A percentile compares a stretch with the other conserved stretches of the same genome.
Conservation (phyloP, 2,797 vertebrate genomes). For the Acanthornis magna region DNA sequence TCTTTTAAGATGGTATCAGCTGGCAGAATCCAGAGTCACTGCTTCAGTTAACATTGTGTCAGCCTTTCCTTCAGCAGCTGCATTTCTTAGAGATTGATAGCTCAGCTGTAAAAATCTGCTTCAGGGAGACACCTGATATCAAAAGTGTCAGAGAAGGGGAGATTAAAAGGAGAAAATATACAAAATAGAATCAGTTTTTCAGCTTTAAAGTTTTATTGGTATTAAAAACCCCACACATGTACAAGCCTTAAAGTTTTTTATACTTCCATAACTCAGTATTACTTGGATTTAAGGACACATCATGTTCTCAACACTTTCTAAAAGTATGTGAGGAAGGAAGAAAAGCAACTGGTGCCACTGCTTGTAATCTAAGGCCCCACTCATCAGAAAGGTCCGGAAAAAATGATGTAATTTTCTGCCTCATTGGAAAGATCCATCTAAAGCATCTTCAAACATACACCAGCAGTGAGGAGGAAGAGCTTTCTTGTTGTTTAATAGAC, state of each 20-base stretch:
- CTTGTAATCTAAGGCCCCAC: background rate
- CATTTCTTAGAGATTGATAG: conserved; percentile 19
- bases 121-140: conserved; percentile 22
- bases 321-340: background rate
- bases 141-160: conserved; percentile 16
- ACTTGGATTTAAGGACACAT: background rate
- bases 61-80: background rate
- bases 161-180: conserved; percentile 41
- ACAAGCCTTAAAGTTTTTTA: background rate
- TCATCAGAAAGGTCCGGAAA: background rate
- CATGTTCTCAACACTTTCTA: background rate
- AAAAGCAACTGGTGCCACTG: background rate
- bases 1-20: conserved; percentile 17
- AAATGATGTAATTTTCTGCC: background rate
- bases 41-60: conserved; percentile 22
- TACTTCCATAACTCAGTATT: background rate
- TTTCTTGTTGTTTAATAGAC: background rate
- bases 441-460: background rate
- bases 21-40: conserved; percentile 10
- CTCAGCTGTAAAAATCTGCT: conserved; percentile 44
- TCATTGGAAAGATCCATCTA: background rate
- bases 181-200: conserved; percentile 24
- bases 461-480: background rate
- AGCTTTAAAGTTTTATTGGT: background rate
- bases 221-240: background rate